Evolutionary conservation across 2,888 invertebrate species (phyloP), one percentile per base, ranked within the genome.

Genomic region (Agonum fuliginosum): DNA sequence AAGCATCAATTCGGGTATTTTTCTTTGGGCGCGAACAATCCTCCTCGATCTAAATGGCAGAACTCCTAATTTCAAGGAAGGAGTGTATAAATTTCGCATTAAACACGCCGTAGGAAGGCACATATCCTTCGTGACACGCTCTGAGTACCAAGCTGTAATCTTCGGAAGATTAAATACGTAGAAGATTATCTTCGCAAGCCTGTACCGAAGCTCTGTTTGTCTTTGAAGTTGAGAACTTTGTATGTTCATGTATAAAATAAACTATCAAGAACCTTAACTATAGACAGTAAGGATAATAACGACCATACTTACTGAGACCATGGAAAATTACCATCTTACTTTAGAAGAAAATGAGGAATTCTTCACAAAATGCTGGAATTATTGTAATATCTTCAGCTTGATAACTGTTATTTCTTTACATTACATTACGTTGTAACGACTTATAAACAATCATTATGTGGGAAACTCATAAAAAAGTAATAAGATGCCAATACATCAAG

Each of bases 91-190:
- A 22, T 54, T 54, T 22, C 54, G 20, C 24, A 54, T 54, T 20
- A 54, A 54, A n/a, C 24, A 54, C 20, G 8, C 48, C 3, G 48
- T 1, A 48, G 24, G 54, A 62, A 62, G 17, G 10, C 34, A 62
- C 58, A 62, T 62, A 62, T 62, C 58, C 27, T 27, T 2, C 58
- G 17, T 62, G 58, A 62, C 58, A 30, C 54, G 65, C 65, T 65
- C 17, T 19, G 54, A 34, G 19, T 34, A 34, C 37, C 17, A 34
- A 41, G 67, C 67, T 67, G 37, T 67, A 67, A 67, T 67, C 67
- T 67, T 67, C 67, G n/a, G 67, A 41, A 67, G 67, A 41, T 67
- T 67, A 67, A 67, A 67, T 67, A 67, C 41, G 22, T 67, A 41
- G n/a, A 5, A 67, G 67, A 67, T 67, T 67, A 67, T 67, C 67